phyloP scores from a whole-genome alignment of 1,140 invertebrate species.

The Saccostrea cuccullata region DNA sequence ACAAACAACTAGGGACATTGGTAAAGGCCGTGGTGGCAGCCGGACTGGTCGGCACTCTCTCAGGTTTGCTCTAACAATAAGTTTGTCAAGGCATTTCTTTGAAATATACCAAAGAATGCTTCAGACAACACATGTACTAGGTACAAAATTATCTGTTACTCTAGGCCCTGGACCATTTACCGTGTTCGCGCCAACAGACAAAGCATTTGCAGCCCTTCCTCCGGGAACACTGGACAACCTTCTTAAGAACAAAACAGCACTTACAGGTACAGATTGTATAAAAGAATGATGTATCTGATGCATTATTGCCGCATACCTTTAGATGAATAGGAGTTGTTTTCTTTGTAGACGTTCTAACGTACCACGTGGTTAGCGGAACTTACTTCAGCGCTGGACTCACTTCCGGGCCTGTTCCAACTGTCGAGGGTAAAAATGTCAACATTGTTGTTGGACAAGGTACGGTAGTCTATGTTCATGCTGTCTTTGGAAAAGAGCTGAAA shows the following conservation, averaged over 20 bases:
- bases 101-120: no score
- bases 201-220: conserved; percentile 85
- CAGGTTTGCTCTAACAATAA: no score
- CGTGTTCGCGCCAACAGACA: conserved; percentile 90
- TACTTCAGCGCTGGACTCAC: conserved; percentile 62
- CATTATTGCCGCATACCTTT: no score
- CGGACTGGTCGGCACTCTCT: no score
- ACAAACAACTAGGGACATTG: no score
- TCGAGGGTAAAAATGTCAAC: conserved; percentile 51
- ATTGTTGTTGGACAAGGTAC: conserved; percentile 40
- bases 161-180: conserved; percentile 83
- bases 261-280: conserved; percentile 70
- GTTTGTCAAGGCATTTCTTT: no score
- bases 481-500: no score
- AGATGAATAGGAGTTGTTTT: background rate
- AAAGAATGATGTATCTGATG: background rate
- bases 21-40: no score
- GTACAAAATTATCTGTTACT: background rate
- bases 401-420: conserved; percentile 50
- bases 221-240: conserved; percentile 82
- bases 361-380: conserved; percentile 60
- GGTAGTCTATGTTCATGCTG: no score
- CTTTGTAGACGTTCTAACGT: conserved; percentile 56
- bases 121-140: no score
- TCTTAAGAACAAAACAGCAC: conserved; percentile 82